Percentiles rank a stretch among this genome's conserved stretches.
Evolutionary conservation across 2,113 vertebrate species (phyloP).

Genomic region (Dicrurus megarhynchus): DNA sequence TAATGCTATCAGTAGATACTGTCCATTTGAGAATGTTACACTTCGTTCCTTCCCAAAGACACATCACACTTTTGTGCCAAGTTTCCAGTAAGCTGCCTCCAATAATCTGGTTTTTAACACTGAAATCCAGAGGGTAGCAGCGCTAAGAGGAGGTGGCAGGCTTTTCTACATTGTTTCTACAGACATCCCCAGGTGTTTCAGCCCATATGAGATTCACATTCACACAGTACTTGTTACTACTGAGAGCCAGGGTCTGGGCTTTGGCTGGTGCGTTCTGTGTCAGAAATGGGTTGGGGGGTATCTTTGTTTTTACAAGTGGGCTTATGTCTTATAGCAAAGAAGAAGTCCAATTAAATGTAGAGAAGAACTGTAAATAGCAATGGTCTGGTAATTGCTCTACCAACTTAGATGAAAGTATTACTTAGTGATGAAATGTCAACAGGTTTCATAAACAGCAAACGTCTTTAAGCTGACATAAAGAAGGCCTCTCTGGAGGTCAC

Average conservation of each 20-base stretch:
- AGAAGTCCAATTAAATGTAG: background rate
- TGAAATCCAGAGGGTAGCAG: background rate
- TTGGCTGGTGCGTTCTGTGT: background rate
- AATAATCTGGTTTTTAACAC: background rate
- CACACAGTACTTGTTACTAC: background rate
- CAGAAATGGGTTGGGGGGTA: background rate
- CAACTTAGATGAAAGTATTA: conserved; percentile 34
- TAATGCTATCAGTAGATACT: conserved; percentile 14
- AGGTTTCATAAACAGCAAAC: conserved; percentile 42
- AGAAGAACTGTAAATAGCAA: conserved; percentile 20
- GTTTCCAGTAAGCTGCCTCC: conserved; percentile 5
- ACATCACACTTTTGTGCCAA: conserved; percentile 11
- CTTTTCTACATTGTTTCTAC: rapidly evolving
- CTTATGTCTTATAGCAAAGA: background rate
- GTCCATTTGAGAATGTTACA: conserved; percentile 32
- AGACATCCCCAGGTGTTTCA: background rate
- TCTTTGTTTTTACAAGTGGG: background rate
- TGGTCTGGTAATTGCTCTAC: conserved; percentile 22
- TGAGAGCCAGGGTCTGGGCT: background rate
- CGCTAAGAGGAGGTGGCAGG: background rate
- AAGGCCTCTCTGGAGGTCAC: conserved; percentile 17
- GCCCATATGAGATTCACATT: background rate
- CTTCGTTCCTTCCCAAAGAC: conserved; percentile 40
- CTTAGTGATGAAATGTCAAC: conserved; percentile 55
- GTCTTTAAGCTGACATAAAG: conserved; percentile 42